A percentile compares a stretch with the other conserved stretches of the same genome.
Conservation (phyloP, 30 jellyfish, hydroid and myxozoan genomes). For the Cassiopea xamachana region DNA sequence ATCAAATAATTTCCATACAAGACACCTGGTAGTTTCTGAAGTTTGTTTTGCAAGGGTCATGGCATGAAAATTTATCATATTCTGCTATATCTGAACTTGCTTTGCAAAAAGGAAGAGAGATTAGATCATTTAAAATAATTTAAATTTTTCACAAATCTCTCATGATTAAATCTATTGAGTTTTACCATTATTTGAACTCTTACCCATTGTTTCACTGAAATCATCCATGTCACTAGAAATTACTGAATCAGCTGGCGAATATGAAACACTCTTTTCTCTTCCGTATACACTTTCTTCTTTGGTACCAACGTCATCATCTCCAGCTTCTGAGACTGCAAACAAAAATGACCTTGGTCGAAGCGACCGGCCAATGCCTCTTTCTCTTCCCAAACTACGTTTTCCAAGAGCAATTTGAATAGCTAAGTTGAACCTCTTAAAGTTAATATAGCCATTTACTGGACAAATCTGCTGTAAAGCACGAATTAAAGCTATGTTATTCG, state of each 20-base stretch:
- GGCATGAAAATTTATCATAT: no score
- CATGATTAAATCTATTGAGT: not conserved
- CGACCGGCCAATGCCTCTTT: conserved; percentile 47
- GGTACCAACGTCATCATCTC: conserved; percentile 14
- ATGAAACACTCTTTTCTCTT: not conserved
- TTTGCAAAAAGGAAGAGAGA: no score
- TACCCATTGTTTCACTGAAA: not conserved
- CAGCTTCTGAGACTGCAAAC: conserved; percentile 56
- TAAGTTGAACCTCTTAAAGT: conserved; percentile 56
- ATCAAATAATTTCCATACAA: no score
- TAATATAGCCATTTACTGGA: conserved; percentile 62
- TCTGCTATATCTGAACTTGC: no score
- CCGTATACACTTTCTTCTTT: not conserved
- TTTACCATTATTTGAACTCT: not conserved
- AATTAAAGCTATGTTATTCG: not conserved
- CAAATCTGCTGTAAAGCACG: conserved; percentile 42
- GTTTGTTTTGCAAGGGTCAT: no score
- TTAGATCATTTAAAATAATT: no score
- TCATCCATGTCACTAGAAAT: not conserved
- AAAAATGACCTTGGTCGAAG: conserved; percentile 64
- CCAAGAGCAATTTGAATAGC: conserved; percentile 71
- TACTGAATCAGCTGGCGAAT: conserved; percentile 21
- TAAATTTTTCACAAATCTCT: no score
- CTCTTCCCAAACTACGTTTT: not conserved
- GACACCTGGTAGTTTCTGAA: no score